Evolutionary conservation across 1,140 invertebrate species (phyloP), one percentile per base, ranked within the genome.

Genomic region (Gryllus bimaculatus): DNA sequence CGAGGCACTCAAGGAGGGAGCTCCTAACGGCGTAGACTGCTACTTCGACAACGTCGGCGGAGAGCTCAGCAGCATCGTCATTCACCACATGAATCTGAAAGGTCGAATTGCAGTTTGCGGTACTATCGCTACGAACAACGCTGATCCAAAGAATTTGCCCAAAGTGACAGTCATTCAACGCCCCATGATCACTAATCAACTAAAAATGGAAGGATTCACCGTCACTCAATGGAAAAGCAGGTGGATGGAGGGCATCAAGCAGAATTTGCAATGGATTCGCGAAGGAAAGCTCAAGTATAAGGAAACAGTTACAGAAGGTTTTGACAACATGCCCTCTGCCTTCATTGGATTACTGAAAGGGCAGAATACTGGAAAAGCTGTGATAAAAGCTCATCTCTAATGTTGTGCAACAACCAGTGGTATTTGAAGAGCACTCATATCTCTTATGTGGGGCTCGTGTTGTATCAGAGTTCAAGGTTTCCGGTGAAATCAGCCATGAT

Each of bases 271-370:
- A 81, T 91, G 90, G 90, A 86, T 92, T 78, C 84, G 87, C 81
- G 88, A 92, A 83, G 88, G 90, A 21, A 91, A 91, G 86, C 78
- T 93, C 7, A 89, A 90, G 82, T 90, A 89, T 81, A 84, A 87
- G 82, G 91, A 93, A 84, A 91, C 91, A 78, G 81, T 90, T 0
- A 89, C 88, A 8, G 84, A 91, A 80, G 92, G 92, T 18, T 92
- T 93, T 85, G 90, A 92, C 81, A 91, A 91, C 81, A 90, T 91
- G 88, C 90, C 90, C 8, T 85, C 89, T 79, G 91, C 91, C 48
- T 89, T 93, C 80, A 87, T 90, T 49, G 89, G 88, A 48, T 85
- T 91, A 47, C 84, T 92, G 73, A 84, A 85, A 80, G 90, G 90
- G 74, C 88, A 89, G 81, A 91, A 91, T 83, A 88, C 85, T 7